phyloP scores from a whole-genome alignment of 1,140 invertebrate genomes.

The Drosophila mojavensis region DNA sequence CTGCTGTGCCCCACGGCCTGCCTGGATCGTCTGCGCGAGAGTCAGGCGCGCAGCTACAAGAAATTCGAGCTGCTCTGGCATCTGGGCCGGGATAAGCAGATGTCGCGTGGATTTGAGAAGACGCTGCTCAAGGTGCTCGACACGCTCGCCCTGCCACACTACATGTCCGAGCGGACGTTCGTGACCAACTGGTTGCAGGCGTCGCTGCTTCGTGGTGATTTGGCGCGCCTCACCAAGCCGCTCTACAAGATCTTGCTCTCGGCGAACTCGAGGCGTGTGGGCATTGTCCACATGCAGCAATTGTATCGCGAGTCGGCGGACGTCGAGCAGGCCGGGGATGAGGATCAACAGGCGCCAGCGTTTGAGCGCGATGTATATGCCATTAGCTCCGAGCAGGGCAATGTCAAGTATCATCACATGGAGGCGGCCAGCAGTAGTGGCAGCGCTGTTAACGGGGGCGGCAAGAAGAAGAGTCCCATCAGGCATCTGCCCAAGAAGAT shows the following conservation, averaged over 20 bases:
- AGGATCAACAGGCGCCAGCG: conserved; percentile 85
- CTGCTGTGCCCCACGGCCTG: conserved; percentile 67
- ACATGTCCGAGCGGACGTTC: conserved; percentile 81
- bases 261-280: conserved; percentile 92
- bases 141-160: conserved; percentile 70
- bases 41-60: conserved; percentile 88
- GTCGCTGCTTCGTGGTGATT: conserved; percentile 89
- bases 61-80: conserved; percentile 93
- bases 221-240: conserved; percentile 91
- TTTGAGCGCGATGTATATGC: conserved; percentile 89
- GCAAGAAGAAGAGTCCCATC: conserved; percentile 81
- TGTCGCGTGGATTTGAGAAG: conserved; percentile 84
- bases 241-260: conserved; percentile 91
- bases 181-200: conserved; percentile 84
- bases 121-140: conserved; percentile 79
- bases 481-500: conserved; percentile 81
- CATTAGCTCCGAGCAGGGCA: conserved; percentile 93
- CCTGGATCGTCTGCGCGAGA: conserved; percentile 76
- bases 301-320: conserved; percentile 87
- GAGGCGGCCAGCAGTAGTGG: conserved; percentile 69
- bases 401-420: conserved; percentile 92
- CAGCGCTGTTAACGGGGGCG: conserved; percentile 18
- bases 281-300: conserved; percentile 93
- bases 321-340: conserved; percentile 68
- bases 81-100: conserved; percentile 87